Conservation (phyloP, 2,888 invertebrate species). For the Conistra vaccinii region DNA sequence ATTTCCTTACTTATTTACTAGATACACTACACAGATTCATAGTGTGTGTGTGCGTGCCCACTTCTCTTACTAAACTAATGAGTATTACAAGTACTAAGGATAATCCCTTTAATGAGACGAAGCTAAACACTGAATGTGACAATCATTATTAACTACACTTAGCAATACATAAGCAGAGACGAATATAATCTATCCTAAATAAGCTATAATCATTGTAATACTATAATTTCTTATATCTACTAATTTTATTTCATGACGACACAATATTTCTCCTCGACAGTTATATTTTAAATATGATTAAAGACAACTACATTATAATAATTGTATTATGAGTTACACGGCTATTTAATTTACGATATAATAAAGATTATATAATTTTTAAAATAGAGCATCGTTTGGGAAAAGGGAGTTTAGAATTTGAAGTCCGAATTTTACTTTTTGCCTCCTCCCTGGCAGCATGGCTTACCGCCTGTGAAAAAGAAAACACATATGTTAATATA, state of each 20-base stretch:
- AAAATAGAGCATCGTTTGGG: constrained; percentile 66
- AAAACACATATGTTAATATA: constrained; percentile 33
- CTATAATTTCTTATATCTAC: constrained; percentile 47
- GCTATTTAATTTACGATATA: constrained; percentile 62
- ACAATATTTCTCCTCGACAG: constrained; percentile 71
- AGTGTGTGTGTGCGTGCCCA: constrained; percentile 82
- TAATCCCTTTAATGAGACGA: constrained; percentile 70
- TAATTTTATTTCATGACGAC: constrained; percentile 80
- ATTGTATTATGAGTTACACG: constrained; percentile 48
- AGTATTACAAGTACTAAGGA: constrained; percentile 88
- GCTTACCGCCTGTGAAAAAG: constrained; percentile 82
- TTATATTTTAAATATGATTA: constrained; percentile 67
- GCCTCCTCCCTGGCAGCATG: constrained; percentile 84
- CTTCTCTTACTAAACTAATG: constrained; percentile 80
- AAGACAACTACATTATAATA: constrained; percentile 69
- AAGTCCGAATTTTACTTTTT: constrained; percentile 73
- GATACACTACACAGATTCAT: constrained; percentile 72
- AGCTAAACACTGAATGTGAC: constrained; percentile 86
- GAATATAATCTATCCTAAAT: constrained; percentile 61
- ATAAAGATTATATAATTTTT: constrained; percentile 66
- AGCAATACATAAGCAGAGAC: constrained; percentile 71
- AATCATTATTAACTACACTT: constrained; percentile 69
- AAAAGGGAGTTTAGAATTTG: constrained; percentile 46
- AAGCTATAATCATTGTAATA: constrained; percentile 50
- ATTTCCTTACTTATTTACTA: constrained; percentile 64